These are phyloP conservation scores for Lutjanus erythropterus DNA, from an alignment of 2,113 vertebrate genomes.

Conservation along the genomic window DNA sequence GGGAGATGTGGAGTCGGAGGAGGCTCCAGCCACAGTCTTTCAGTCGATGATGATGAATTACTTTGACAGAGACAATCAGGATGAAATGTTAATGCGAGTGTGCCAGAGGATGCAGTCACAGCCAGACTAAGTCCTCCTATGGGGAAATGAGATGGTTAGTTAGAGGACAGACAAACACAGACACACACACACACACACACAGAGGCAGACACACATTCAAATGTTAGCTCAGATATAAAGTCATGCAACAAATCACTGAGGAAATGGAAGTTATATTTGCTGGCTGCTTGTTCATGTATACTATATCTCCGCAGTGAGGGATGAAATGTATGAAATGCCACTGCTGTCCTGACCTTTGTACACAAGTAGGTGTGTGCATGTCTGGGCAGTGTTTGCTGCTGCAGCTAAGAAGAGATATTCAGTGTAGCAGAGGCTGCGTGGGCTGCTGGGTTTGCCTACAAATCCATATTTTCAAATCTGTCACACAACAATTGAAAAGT, in stretches of 20 bases:
- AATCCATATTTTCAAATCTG: conserved; percentile 29
- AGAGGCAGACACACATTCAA: background rate
- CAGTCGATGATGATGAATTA: conserved; percentile 82
- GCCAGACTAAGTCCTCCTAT: conserved; percentile 72
- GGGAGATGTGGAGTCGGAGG: conserved; percentile 53
- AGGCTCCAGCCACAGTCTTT: conserved; percentile 61
- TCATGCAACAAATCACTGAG: conserved; percentile 58
- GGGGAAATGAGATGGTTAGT: conserved; percentile 70
- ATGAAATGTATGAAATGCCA: conserved; percentile 51
- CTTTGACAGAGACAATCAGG: conserved; percentile 82
- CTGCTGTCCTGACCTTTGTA: conserved; percentile 42
- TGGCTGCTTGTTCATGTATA: conserved; percentile 43
- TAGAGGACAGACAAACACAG: conserved; percentile 38
- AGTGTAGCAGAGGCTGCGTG: conserved; percentile 16
- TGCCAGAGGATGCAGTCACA: conserved; percentile 73
- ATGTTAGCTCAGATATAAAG: conserved; percentile 14
- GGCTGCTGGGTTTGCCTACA: background rate
- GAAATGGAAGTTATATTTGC: conserved; percentile 59
- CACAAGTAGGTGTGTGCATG: conserved; percentile 35
- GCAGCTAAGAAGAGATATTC: conserved; percentile 11
- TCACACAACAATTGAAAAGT: conserved; percentile 30
- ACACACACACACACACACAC: conserved; percentile 24
- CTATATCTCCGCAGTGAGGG: conserved; percentile 29
- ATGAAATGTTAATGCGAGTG: conserved; percentile 81
- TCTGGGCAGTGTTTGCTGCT: conserved; percentile 25